Conservation (phyloP, 2,113 vertebrate species). For the Bostrychus sinensis region DNA sequence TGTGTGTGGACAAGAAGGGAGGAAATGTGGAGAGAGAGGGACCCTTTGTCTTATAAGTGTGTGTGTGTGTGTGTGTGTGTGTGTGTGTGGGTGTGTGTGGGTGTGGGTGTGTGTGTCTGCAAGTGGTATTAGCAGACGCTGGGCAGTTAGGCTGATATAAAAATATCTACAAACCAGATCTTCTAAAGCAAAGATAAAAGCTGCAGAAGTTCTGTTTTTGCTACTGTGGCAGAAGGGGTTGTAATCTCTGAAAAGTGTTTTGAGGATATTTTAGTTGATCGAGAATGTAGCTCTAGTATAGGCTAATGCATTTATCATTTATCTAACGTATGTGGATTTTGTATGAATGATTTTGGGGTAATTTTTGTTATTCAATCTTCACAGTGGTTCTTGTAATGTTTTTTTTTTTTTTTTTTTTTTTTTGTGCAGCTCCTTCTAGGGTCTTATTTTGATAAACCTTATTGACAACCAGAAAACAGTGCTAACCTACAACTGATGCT, state of each 20-base stretch:
- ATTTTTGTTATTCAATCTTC: too few relatives aligned
- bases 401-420: too few relatives aligned
- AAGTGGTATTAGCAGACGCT: constrained; percentile 42
- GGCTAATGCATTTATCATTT: constrained; percentile 16
- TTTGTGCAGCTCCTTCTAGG: background rate
- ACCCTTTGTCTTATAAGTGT: background rate
- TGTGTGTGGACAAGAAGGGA: constrained; percentile 19
- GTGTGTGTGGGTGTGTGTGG: background rate
- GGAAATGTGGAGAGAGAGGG: background rate
- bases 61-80: constrained; percentile 29
- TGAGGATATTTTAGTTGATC: constrained; percentile 19
- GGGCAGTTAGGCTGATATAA: constrained; percentile 46
- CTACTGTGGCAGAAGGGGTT: constrained; percentile 27
- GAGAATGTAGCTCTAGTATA: constrained; percentile 4
- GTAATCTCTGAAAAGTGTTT: constrained; percentile 33
- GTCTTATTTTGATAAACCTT: background rate
- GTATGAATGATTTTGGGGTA: background rate
- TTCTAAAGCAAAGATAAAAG: constrained; percentile 46
- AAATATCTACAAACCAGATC: constrained; percentile 61
- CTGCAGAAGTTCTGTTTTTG: constrained; percentile 29
- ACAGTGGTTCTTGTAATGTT: too few relatives aligned
- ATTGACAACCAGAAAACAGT: background rate
- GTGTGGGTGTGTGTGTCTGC: constrained; percentile 20
- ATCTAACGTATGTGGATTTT: constrained; percentile 9
- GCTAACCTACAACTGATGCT: background rate